A percentile compares a stretch with the other conserved stretches of the same genome.
Evolutionary conservation across 1,140 invertebrate species (phyloP).

Genomic region (Alviniconcha marisindica): DNA sequence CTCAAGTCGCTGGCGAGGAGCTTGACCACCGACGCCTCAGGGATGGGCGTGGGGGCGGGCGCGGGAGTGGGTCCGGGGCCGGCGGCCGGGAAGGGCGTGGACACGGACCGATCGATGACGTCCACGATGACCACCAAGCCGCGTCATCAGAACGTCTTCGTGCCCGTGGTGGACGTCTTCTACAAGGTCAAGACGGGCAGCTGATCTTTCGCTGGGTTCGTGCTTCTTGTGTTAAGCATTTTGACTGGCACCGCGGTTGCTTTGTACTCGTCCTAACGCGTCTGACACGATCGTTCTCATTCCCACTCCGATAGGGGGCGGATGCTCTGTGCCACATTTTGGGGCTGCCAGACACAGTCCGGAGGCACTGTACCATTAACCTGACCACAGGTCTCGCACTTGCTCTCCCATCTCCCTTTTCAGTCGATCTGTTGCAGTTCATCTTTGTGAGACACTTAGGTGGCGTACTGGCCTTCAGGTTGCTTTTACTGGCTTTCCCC

Average conservation of each 20-base stretch:
- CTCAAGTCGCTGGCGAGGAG: conserved; percentile 14
- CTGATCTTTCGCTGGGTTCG: neutral
- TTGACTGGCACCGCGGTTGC: neutral
- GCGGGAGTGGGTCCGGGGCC: neutral
- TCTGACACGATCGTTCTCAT: no score
- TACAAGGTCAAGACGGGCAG: conserved; percentile 28
- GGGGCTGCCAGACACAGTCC: no score
- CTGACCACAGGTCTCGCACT: no score
- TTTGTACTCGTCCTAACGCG: no score
- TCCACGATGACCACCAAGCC: neutral
- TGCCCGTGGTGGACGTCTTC: conserved; percentile 28
- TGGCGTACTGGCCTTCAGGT: no score
- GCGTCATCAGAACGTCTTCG: neutral
- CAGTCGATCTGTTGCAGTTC: no score
- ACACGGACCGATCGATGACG: conserved; percentile 22
- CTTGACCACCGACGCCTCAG: conserved; percentile 15
- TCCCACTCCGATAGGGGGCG: no score
- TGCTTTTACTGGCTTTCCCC: no score
- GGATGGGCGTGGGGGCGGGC: neutral
- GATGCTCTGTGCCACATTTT: no score
- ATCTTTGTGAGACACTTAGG: no score
- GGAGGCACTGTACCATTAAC: no score
- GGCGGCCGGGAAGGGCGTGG: neutral
- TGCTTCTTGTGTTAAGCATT: neutral
- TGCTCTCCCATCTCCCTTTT: no score